Percentiles rank a stretch among this genome's conserved stretches.
Conservation (phyloP, 2,797 vertebrate species). For the Cossypha caffra region DNA sequence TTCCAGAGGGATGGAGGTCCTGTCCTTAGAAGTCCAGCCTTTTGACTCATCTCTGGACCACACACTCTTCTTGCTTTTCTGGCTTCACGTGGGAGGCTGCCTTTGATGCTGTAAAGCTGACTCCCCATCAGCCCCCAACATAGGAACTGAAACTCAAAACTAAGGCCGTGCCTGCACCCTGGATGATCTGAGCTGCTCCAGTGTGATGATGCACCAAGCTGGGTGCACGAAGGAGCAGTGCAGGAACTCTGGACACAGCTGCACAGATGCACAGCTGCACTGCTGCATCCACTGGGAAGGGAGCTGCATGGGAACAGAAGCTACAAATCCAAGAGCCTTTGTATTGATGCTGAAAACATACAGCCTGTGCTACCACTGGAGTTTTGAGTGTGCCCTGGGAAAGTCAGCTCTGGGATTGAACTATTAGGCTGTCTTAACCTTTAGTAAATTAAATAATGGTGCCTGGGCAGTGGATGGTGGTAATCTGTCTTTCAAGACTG, state of each 20-base stretch:
- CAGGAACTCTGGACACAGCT: neutral
- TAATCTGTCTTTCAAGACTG: neutral
- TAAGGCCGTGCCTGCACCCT: neutral
- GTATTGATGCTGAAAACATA: neutral
- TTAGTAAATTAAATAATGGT: neutral
- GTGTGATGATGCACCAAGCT: rapidly evolving
- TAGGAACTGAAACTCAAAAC: neutral
- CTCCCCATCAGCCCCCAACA: neutral
- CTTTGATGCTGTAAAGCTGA: neutral
- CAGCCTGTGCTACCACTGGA: rapidly evolving
- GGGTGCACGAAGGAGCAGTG: neutral
- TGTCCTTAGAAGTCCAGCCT: neutral
- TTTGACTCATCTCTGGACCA: neutral
- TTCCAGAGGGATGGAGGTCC: neutral
- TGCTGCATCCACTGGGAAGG: neutral
- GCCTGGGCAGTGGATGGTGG: neutral
- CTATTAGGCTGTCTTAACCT: neutral
- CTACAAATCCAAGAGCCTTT: neutral
- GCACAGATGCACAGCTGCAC: neutral
- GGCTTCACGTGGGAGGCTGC: neutral
- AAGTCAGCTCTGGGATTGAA: neutral
- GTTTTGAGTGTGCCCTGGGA: neutral
- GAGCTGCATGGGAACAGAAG: neutral
- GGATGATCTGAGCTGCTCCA: neutral
- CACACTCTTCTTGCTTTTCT: neutral